A percentile compares a stretch with the other conserved stretches of the same genome.
These are phyloP conservation scores for Strigops habroptila DNA, from an alignment of 2,113 vertebrate genomes.

Conservation along the genomic window DNA sequence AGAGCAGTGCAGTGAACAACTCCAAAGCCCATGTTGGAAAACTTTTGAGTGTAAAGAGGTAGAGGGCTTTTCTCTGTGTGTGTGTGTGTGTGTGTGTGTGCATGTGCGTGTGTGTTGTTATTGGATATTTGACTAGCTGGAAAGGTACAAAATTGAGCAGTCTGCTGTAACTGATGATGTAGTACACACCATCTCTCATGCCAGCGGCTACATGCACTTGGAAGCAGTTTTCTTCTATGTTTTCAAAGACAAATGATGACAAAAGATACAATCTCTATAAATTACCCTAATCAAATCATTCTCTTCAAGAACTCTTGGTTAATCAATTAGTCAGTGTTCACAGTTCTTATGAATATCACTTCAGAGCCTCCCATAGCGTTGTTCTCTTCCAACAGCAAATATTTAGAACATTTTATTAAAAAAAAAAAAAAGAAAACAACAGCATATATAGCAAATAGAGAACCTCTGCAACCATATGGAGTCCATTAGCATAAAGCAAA, in stretches of 20 bases:
- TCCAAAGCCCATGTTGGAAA: conserved; percentile 73
- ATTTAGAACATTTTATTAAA: conserved; percentile 3
- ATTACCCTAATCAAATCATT: conserved; percentile 79
- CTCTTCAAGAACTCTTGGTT: conserved; percentile 74
- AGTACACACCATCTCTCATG: conserved; percentile 68
- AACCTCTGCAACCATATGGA: background rate
- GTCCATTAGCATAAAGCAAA: background rate
- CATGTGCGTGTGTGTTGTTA: conserved; percentile 10
- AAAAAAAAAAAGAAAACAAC: background rate
- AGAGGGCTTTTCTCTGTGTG: background rate
- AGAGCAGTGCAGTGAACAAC: conserved; percentile 79
- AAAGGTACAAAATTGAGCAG: conserved; percentile 69
- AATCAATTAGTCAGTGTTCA: conserved; percentile 73
- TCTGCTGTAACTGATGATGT: conserved; percentile 69
- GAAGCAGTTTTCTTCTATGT: conserved; percentile 73
- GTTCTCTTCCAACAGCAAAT: conserved; percentile 18
- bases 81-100: background rate
- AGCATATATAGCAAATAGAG: background rate
- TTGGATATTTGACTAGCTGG: conserved; percentile 70
- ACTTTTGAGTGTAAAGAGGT: conserved; percentile 61
- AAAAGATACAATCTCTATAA: conserved; percentile 80
- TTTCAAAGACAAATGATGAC: conserved; percentile 82
- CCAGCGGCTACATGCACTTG: conserved; percentile 60
- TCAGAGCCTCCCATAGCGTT: conserved; percentile 7
- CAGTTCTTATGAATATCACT: conserved; percentile 47